These are phyloP conservation scores for Agrypnia vestita DNA, from an alignment of 1,140 invertebrate species.

Conservation along the genomic window DNA sequence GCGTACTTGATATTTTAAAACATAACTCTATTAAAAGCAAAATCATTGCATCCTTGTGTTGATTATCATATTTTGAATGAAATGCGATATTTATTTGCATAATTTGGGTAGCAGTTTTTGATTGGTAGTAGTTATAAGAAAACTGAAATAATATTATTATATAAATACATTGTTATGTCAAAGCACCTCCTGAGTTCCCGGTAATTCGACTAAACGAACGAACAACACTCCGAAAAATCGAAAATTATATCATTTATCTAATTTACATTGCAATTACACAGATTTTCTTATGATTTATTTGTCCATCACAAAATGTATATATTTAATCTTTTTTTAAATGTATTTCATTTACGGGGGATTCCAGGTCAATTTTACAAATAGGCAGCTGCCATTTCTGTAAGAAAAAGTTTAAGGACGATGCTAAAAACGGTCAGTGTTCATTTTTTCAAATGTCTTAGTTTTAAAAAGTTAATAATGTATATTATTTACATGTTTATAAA, in stretches of 20 bases:
- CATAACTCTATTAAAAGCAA: background rate
- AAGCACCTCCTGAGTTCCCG: conserved; percentile 36
- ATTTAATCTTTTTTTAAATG: background rate
- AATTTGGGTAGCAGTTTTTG: conserved; percentile 27
- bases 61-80: conserved; percentile 18
- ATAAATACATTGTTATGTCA: conserved; percentile 21
- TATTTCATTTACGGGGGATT: background rate
- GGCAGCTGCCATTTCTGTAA: no score
- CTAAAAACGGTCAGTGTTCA: no score
- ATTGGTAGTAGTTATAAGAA: conserved; percentile 30
- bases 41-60: conserved; percentile 26
- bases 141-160: conserved; percentile 38
- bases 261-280: conserved; percentile 41
- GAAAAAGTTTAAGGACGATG: no score
- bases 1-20: no score
- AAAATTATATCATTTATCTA: conserved; percentile 11
- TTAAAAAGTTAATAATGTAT: background rate
- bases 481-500: no score
- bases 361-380: background rate
- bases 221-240: conserved; percentile 36
- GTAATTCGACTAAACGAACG: conserved; percentile 45
- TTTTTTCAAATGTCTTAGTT: background rate
- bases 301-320: no score
- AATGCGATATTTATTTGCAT: conserved; percentile 24
- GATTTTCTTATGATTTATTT: conserved; percentile 19